phyloP scores from a whole-genome alignment of 2,113 vertebrate species.

The Gymnarchus niloticus region DNA sequence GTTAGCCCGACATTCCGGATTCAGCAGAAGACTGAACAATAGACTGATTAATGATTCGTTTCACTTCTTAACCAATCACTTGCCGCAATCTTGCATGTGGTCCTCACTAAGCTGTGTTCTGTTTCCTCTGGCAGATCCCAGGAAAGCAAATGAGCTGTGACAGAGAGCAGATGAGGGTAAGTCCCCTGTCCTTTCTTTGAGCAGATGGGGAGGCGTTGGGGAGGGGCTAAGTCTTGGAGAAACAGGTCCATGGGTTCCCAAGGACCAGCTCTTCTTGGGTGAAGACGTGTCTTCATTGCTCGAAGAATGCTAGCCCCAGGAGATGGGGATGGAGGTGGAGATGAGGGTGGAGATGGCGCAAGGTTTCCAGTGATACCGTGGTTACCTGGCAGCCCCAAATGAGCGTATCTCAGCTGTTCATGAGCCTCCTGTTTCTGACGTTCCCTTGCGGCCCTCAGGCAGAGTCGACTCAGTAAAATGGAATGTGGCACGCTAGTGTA shows the following conservation, averaged over 20 bases:
- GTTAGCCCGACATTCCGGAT: not conserved
- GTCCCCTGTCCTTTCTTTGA: constrained; percentile 33
- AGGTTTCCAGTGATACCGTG: not conserved
- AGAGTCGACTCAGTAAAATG: not conserved
- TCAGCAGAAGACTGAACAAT: not conserved
- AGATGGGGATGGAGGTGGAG: not conserved
- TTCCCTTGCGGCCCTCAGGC: not conserved
- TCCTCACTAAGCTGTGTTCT: constrained; percentile 43
- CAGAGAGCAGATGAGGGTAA: constrained; percentile 69
- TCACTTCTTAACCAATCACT: not conserved
- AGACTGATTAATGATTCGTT: not conserved
- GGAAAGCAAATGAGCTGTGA: constrained; percentile 75
- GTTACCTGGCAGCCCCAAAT: not conserved
- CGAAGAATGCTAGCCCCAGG: not conserved
- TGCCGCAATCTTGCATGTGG: not conserved
- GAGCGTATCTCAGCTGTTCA: not conserved
- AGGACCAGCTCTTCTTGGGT: not conserved
- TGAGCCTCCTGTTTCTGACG: not conserved
- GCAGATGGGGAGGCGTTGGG: not conserved
- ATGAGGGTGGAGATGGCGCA: not conserved
- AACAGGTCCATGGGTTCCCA: not conserved
- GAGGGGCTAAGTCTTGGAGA: not conserved
- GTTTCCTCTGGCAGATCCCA: constrained; percentile 60
- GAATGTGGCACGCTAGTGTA: not conserved
- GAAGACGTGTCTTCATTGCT: not conserved